phyloP scores from a whole-genome alignment of 1,140 invertebrate genomes.

The Archegozetes longisetosus region DNA sequence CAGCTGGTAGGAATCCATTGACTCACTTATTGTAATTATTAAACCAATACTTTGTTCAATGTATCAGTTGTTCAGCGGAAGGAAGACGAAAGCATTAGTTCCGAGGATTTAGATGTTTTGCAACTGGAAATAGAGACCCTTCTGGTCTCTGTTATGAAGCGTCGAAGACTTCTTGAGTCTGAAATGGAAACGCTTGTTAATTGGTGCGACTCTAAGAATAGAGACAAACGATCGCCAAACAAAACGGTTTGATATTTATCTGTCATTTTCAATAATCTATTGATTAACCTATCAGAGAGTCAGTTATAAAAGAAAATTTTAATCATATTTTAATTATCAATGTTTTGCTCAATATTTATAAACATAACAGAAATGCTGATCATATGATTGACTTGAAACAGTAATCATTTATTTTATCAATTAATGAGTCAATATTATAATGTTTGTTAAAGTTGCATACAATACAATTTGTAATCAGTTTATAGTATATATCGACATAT shows the following conservation, averaged over 20 bases:
- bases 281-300: neutral
- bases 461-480: no score
- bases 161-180: conserved; percentile 52
- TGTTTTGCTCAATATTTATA: no score
- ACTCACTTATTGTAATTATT: no score
- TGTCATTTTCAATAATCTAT: neutral
- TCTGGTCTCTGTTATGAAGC: conserved; percentile 56
- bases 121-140: conserved; percentile 75
- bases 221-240: conserved; percentile 1
- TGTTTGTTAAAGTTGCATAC: no score
- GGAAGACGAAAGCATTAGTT: conserved; percentile 42
- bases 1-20: conserved; percentile 30
- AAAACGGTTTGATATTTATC: neutral
- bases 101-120: conserved; percentile 67
- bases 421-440: no score
- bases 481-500: no score
- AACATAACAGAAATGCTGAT: no score
- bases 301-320: neutral
- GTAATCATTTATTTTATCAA: no score
- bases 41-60: conserved; percentile 16
- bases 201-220: conserved; percentile 3
- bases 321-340: no score
- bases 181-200: conserved; percentile 34
- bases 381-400: no score
- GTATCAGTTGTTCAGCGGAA: conserved; percentile 37